Conservation (phyloP, 2,888 invertebrate genomes). For the Phyto melanocephala region DNA sequence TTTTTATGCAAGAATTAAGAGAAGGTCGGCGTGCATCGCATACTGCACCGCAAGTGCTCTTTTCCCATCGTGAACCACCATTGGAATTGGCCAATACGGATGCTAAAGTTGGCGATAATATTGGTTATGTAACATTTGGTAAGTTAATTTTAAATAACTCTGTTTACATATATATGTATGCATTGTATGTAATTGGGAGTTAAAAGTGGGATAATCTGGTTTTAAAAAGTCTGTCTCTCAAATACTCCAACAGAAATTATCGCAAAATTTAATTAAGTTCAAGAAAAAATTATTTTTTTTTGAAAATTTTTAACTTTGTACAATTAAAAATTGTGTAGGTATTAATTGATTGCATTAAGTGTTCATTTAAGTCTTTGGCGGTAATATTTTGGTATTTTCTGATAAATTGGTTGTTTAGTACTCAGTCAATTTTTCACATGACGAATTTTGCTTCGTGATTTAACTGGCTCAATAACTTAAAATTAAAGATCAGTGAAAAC, state of each 20-base stretch:
- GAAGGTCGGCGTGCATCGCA: conserved; percentile 98
- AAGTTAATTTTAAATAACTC: conserved; percentile 73
- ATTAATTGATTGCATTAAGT: too few relatives aligned
- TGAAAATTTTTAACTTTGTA: not conserved
- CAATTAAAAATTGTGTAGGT: not conserved
- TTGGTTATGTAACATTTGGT: conserved; percentile 99
- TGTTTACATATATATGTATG: too few relatives aligned
- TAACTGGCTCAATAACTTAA: too few relatives aligned
- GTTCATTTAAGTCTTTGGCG: not conserved
- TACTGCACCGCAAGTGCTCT: conserved; percentile 93
- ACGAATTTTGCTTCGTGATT: too few relatives aligned
- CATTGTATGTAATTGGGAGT: conserved; percentile 59
- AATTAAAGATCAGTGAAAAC: too few relatives aligned
- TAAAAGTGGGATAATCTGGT: conserved; percentile 67
- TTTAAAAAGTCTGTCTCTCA: conserved; percentile 66
- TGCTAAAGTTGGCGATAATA: conserved; percentile 96
- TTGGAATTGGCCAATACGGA: conserved; percentile 95
- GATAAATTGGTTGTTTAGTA: too few relatives aligned
- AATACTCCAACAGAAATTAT: conserved; percentile 62
- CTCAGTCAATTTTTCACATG: too few relatives aligned
- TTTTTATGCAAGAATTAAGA: conserved; percentile 99
- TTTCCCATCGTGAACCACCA: conserved; percentile 97
- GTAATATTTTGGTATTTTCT: too few relatives aligned
- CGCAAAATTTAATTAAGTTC: not conserved
- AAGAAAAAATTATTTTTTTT: not conserved